A percentile compares a stretch with the other conserved stretches of the same genome.
phyloP scores from a whole-genome alignment of 2,113 vertebrate genomes.

The Silurus meridionalis region DNA sequence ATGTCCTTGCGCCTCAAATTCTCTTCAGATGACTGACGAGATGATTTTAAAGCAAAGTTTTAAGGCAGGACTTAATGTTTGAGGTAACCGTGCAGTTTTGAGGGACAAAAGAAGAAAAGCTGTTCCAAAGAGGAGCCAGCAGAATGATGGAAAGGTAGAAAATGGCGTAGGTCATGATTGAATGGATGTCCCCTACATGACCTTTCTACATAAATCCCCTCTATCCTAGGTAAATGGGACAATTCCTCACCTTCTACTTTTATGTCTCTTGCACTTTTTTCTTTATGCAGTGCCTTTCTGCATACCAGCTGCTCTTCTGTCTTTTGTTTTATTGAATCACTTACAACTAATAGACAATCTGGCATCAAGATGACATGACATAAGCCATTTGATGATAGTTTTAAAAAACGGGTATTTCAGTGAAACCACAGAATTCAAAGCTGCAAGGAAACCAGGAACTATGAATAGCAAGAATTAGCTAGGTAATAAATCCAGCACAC shows the following conservation, averaged over 20 bases:
- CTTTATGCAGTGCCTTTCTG: not conserved
- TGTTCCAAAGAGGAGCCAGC: constrained; percentile 32
- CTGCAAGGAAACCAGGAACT: not conserved
- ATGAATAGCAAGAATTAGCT: not conserved
- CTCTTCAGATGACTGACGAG: constrained; percentile 50
- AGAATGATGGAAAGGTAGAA: constrained; percentile 44
- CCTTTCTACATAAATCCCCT: constrained; percentile 30
- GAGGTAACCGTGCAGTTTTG: constrained; percentile 19
- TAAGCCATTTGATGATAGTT: not conserved
- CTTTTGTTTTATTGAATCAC: not conserved
- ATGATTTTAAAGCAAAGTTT: constrained; percentile 17
- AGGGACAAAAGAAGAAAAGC: constrained; percentile 28
- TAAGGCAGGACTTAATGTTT: not conserved
- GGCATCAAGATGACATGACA: not conserved
- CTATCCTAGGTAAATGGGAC: not conserved
- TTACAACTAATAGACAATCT: not conserved
- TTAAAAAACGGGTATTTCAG: not conserved
- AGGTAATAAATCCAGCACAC: not conserved
- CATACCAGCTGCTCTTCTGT: not conserved
- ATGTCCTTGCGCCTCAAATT: constrained; percentile 55
- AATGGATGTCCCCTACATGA: constrained; percentile 37
- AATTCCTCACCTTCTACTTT: not conserved
- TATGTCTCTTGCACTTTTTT: not conserved
- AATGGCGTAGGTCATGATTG: constrained; percentile 30
- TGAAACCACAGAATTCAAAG: not conserved